Evolutionary conservation across 2,113 vertebrate genomes (phyloP).

Genomic region (Gorilla gorilla): DNA sequence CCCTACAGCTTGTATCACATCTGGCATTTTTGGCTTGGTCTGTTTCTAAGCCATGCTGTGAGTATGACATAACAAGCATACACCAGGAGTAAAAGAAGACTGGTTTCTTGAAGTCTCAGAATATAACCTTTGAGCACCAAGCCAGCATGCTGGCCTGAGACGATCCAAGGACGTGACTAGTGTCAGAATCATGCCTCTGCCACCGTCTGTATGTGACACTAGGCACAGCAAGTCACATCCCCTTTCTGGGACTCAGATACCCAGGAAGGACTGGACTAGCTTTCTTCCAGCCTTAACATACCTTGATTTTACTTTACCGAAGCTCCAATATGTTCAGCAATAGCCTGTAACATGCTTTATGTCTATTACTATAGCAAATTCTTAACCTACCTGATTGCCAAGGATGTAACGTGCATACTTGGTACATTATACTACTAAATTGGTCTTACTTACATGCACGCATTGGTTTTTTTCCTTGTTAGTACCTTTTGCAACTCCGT

Average conservation of each 20-base stretch:
- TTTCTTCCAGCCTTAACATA: neutral
- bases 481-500: conserved; percentile 47
- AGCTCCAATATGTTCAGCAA: neutral
- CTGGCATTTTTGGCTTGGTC: neutral
- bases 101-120: neutral
- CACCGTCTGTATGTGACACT: neutral
- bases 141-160: neutral
- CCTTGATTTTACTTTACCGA: neutral
- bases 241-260: neutral
- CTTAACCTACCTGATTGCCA: conserved; percentile 4
- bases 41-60: neutral
- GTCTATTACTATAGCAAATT: neutral
- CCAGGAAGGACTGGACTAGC: neutral
- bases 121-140: neutral
- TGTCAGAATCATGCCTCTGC: neutral
- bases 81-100: neutral
- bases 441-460: conserved; percentile 44
- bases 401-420: neutral
- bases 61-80: neutral
- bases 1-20: neutral
- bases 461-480: conserved; percentile 37
- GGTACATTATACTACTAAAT: neutral
- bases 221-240: neutral
- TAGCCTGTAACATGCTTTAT: neutral
- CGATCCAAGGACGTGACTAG: neutral